These are phyloP conservation scores for Tetragonula clypearis DNA, from an alignment of 1,140 invertebrate species.

Conservation along the genomic window DNA sequence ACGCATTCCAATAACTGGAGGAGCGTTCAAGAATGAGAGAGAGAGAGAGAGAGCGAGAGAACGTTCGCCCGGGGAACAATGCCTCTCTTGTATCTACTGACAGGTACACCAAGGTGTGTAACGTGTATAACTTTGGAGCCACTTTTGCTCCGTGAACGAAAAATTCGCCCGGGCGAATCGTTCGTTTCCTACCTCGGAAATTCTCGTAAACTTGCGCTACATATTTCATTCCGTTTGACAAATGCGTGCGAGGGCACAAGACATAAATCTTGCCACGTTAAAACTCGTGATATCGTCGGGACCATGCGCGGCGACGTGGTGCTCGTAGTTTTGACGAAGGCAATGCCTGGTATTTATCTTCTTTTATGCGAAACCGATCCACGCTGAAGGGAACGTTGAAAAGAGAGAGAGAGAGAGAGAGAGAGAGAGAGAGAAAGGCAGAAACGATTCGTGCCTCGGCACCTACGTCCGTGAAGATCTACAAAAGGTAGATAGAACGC, in stretches of 20 bases:
- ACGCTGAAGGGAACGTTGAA: no score
- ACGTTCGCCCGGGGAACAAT: background rate
- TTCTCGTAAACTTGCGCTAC: background rate
- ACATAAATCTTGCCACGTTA: background rate
- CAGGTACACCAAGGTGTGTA: background rate
- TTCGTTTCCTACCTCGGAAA: background rate
- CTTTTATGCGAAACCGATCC: background rate
- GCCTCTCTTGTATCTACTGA: background rate
- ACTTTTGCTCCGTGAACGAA: background rate
- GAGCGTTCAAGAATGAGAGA: background rate
- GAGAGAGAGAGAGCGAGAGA: background rate
- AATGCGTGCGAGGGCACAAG: background rate
- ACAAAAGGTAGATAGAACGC: background rate
- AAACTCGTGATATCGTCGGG: background rate
- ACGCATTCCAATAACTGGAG: slow-evolving; percentile 29
- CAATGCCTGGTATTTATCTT: background rate
- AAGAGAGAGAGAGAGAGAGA: background rate
- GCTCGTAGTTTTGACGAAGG: background rate
- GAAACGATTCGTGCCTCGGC: background rate
- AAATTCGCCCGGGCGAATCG: background rate
- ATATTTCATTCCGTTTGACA: background rate
- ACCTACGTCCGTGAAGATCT: background rate
- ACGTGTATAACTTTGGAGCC: background rate
- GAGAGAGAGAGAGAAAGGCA: no score
- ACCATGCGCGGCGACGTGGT: no score